phyloP scores from a whole-genome alignment of 2,797 vertebrate genomes.

The Crenuchus spilurus region DNA sequence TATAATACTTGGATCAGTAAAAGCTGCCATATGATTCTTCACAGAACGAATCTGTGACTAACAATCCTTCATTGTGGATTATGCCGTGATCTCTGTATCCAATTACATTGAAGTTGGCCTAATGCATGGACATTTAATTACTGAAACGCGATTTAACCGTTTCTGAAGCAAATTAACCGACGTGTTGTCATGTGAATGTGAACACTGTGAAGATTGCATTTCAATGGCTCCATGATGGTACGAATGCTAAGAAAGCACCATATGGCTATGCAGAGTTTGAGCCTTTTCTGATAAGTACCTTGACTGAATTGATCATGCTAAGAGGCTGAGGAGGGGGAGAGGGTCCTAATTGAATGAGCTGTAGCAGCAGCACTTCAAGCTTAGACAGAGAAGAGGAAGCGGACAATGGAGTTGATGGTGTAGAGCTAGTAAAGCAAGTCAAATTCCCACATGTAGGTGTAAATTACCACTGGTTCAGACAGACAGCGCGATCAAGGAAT shows the following conservation, averaged over 20 bases:
- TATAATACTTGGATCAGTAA: slow-evolving; percentile 29
- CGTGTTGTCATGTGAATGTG: not conserved
- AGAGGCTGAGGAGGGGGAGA: slow-evolving; percentile 42
- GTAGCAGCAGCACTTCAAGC: slow-evolving; percentile 56
- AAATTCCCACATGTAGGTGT: slow-evolving; percentile 68
- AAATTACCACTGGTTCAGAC: slow-evolving; percentile 69
- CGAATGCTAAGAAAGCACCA: not conserved
- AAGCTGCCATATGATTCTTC: slow-evolving; percentile 2
- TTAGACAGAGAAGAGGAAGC: slow-evolving; percentile 49
- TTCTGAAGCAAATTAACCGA: slow-evolving; percentile 27
- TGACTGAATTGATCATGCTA: slow-evolving; percentile 54
- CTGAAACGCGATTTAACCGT: not conserved
- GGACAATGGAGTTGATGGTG: slow-evolving; percentile 29
- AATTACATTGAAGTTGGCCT: slow-evolving; percentile 25
- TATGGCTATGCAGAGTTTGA: slow-evolving; percentile 36
- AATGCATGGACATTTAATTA: slow-evolving; percentile 17
- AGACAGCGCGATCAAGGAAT: slow-evolving; percentile 64
- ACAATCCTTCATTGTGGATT: slow-evolving; percentile 9
- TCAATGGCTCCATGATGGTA: not conserved
- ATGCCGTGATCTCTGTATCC: slow-evolving; percentile 17
- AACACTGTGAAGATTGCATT: not conserved
- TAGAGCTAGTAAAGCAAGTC: slow-evolving; percentile 27
- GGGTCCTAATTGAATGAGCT: slow-evolving; percentile 63
- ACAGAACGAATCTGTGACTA: not conserved
- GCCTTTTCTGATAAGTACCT: slow-evolving; percentile 45